Percentiles rank a stretch among this genome's conserved stretches.
Conservation (phyloP, 2,888 invertebrate genomes). For the Microchrysa polita region DNA sequence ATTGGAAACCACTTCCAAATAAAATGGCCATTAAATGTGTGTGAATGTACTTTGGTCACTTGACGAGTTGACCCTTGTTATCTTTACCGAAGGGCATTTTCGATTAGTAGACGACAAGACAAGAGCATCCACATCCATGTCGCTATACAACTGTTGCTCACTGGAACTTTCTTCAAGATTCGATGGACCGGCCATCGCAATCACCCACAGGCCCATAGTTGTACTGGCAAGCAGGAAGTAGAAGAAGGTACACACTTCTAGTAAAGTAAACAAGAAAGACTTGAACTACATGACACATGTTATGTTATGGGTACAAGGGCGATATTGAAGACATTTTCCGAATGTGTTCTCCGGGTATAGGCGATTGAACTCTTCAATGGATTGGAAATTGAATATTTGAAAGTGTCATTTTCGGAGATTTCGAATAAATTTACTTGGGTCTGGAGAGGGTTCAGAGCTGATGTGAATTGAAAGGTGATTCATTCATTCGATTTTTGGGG, state of each 20-base stretch:
- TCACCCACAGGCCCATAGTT: too few relatives aligned
- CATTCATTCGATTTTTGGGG: background rate
- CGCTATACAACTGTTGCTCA: constrained; percentile 35
- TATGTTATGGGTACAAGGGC: background rate
- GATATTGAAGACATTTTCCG: constrained; percentile 12
- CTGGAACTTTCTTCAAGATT: constrained; percentile 25
- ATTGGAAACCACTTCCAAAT: constrained; percentile 11
- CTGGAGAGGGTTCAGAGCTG: background rate
- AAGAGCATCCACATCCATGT: too few relatives aligned
- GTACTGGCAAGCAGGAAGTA: too few relatives aligned
- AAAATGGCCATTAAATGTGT: background rate
- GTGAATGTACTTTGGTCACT: constrained; percentile 21
- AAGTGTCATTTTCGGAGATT: constrained; percentile 38
- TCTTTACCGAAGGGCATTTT: constrained; percentile 40
- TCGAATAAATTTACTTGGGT: constrained; percentile 37
- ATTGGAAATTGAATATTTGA: constrained; percentile 36
- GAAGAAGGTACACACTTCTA: background rate
- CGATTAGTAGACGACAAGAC: constrained; percentile 34
- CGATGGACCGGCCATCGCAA: too few relatives aligned
- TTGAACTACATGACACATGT: too few relatives aligned
- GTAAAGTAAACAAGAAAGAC: constrained; percentile 1
- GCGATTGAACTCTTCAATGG: constrained; percentile 39
- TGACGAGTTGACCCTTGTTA: constrained; percentile 41
- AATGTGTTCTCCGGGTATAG: constrained; percentile 21
- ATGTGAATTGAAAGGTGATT: background rate